Evolutionary conservation across 2,113 vertebrate genomes (phyloP), one percentile per base, ranked within the genome.

Genomic region (Neomonachus schauinslandi): DNA sequence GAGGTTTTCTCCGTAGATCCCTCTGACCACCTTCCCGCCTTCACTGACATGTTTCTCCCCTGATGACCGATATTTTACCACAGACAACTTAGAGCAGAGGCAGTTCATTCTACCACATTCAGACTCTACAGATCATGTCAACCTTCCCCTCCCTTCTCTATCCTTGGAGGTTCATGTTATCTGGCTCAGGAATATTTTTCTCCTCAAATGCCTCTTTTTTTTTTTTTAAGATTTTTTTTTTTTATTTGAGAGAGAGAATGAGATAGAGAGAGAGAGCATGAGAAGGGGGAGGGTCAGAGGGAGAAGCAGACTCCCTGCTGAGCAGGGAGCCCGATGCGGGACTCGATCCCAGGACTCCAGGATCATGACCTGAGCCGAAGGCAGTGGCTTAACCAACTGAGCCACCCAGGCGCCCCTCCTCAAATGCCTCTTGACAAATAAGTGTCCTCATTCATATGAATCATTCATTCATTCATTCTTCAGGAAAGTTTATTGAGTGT

Each of bases 401-500:
- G 39, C 39, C 39, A 39, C 39, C 39, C 39, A 39, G 39, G 39
- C 39, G 39, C 39, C 39, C 39, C 22, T 89, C 33, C 33, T 76
- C 36, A 86, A 86, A 51, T 72, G 14, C 39, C 33, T 92, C 72
- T 69, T 77, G 13, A 82, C 33, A 89, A 91, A 46, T 87, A 76
- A 92, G 4, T 67, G 4, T 77, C 59, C 85, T 92, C 39, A 59
- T 79, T 84, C 79, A 28, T 33, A 91, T n/a, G 36, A 63, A 67
- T 74, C 24, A 46, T 74, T 79, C 28, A 85, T 49, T 94, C 49
- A 76, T 89, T 65, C 42, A 82, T 71, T 51, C 22, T 28, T 94
- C 74, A n/a, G 57, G 83, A 77, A 96, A 67, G n/a, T 93, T 16
- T 89, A 74, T 57, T 91, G 77, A 74, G 9, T 93, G n/a, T 63